phyloP scores from a whole-genome alignment of 2,113 vertebrate species.

The Heloderma charlesbogerti region DNA sequence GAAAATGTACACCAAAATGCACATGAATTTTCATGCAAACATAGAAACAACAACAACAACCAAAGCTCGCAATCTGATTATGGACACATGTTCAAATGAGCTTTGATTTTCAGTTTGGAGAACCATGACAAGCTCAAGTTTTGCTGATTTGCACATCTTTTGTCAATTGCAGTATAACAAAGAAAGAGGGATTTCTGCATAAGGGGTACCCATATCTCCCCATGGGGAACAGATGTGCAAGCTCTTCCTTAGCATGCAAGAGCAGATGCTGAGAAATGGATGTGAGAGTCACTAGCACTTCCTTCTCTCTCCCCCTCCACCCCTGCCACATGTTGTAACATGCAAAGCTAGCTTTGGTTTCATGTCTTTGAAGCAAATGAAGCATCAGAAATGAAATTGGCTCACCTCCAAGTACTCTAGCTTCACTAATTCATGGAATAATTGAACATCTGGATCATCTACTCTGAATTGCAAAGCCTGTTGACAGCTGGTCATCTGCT shows the following conservation, averaged over 20 bases:
- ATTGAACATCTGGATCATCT: conserved; percentile 17
- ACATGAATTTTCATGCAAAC: too few relatives aligned
- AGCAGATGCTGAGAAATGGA: background rate
- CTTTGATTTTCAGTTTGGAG: too few relatives aligned
- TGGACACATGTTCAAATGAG: too few relatives aligned
- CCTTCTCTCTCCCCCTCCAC: too few relatives aligned
- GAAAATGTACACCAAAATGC: too few relatives aligned
- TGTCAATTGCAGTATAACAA: background rate
- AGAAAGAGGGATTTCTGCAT: background rate
- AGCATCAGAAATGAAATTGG: background rate
- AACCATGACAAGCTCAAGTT: too few relatives aligned
- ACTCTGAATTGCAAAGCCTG: background rate
- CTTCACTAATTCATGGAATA: background rate
- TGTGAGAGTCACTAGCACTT: background rate
- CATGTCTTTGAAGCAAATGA: conserved; percentile 6
- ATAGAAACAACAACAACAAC: too few relatives aligned
- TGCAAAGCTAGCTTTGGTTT: background rate
- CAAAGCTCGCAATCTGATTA: too few relatives aligned
- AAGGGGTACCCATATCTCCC: background rate
- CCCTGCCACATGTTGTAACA: background rate
- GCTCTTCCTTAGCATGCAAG: background rate
- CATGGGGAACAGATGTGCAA: background rate
- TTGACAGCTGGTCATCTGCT: conserved; percentile 22
- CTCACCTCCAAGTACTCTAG: conserved; percentile 8
- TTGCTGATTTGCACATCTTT: too few relatives aligned